A percentile compares a stretch with the other conserved stretches of the same genome.
Conservation (phyloP, 2,888 invertebrate species). For the Leucoptera coffeella region DNA sequence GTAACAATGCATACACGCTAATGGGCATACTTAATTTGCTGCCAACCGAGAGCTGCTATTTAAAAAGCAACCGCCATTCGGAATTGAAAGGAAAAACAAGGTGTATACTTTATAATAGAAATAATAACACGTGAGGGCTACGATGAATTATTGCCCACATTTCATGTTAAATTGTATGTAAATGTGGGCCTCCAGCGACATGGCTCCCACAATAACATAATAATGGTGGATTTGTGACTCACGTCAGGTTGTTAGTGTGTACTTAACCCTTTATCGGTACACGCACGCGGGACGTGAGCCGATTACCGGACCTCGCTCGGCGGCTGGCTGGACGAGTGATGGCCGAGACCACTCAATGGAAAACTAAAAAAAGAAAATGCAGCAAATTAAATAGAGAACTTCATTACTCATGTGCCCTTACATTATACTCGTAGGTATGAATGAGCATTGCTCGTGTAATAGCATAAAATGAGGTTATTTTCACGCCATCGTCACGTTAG, state of each 20-base stretch:
- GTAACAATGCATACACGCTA: conserved; percentile 19
- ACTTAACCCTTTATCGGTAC: conserved; percentile 52
- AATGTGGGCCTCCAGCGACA: conserved; percentile 40
- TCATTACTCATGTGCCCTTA: too few species aligned
- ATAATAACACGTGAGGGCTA: conserved; percentile 41
- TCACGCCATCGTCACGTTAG: too few species aligned
- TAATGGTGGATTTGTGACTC: conserved; percentile 52
- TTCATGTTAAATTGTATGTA: conserved; percentile 53
- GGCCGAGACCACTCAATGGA: too few species aligned
- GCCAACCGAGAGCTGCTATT: conserved; percentile 12
- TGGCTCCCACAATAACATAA: conserved; percentile 52
- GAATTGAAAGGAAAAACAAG: too few species aligned
- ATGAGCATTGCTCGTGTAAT: too few species aligned
- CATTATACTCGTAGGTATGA: too few species aligned
- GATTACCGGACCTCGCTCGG: conserved; percentile 31
- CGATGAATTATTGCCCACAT: conserved; percentile 47
- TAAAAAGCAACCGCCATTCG: too few species aligned
- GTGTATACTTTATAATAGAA: conserved; percentile 46
- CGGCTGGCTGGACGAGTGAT: conserved; percentile 18
- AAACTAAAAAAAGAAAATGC: too few species aligned
- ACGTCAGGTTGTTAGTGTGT: conserved; percentile 51
- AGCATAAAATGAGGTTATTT: too few species aligned
- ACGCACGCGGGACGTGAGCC: conserved; percentile 50
- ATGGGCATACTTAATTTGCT: conserved; percentile 21
- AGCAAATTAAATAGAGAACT: too few species aligned